Evolutionary conservation across 2,888 invertebrate species (phyloP), one percentile per base, ranked within the genome.

Genomic region (Diplazon laetatorius): DNA sequence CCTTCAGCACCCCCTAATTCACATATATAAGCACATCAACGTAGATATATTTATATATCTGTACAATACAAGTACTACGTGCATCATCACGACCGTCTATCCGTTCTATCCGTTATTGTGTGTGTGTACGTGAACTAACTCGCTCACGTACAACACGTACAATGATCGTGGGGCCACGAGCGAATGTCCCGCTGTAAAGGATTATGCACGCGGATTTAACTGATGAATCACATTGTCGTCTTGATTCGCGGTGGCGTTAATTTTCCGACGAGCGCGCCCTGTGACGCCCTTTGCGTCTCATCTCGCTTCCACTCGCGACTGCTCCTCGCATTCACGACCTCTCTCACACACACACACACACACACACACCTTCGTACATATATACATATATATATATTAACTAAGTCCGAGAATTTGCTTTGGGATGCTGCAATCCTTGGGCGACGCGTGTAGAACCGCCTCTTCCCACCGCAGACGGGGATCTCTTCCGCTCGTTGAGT

Each of bases 191-290:
- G 86, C 88, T 89, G 88, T 89, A 90, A 90, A 90, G 91, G 91
- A 91, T 91, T 91, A 91, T 90, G 89, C 87, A 91, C 91, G 91
- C 91, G 90, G 91, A 91, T 91, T 91, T 90, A 91, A 91, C 91
- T 91, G 91, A 91, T 91, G 91, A 91, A 91, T 91, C 91, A 91
- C 91, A 91, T 91, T 91, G 91, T 91, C 91, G 90, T 91, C 90
- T 91, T 90, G 91, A 91, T 91, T 91, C 90, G 89, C 88, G 88
- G 85, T 87, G 90, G 90, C 90, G 90, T 91, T 91, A 90, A 91
- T 91, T 91, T 90, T 89, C 88, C 78, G 55, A 50, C 71, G 82
- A 73, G 59, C 48, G n/a, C n/a, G n/a, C n/a, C n/a, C n/a, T n/a
- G n/a, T n/a, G n/a, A n/a, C n/a, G n/a, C n/a, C n/a, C n/a, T n/a